Evolutionary conservation across 2,113 vertebrate genomes (phyloP), one percentile per base, ranked within the genome.

Genomic region (Erpornis zantholeuca): DNA sequence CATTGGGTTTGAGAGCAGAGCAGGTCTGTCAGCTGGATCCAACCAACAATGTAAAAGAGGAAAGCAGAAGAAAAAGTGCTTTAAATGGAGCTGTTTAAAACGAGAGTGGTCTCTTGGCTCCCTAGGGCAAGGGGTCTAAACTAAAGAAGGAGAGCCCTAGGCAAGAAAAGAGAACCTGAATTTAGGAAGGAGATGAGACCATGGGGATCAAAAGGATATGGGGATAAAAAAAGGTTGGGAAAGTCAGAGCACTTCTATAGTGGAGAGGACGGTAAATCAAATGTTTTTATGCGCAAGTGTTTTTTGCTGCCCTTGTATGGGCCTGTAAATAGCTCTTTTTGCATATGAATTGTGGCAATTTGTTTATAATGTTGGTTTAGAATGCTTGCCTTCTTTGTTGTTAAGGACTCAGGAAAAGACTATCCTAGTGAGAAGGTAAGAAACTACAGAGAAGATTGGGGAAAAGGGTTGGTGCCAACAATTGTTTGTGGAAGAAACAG

Each of bases 281-380:
- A 61, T 33, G 53, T 63, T 90, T 92, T 94, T 88, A 82, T 77
- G 31, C 19, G n/a, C 36, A 88, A 60, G 57, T 80, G 33, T 18
- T 56, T 64, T 92, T 65, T 85, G 22, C 28, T 82, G 42, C 63
- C 31, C 90, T 92, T 88, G 54, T 60, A 45, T 33, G 23, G 70
- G 72, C 63, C 33, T 72, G 82, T 85, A 85, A 97, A 92, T 80
- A 72, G 49, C 75, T 79, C 61, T 45, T 82, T 96, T 95, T 95
- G 75, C 96, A 92, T 93, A 73, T 90, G 71, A 94, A 92, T 23
- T 33, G 82, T 8, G 33, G 66, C 71, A 92, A 85, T 80, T 73
- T n/a, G 40, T 73, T 91, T 68, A 10, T 64, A 91, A 66, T 36
- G 15, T 54, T 81, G 20, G 13, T 69, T 91, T 79, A 78, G 59